Evolutionary conservation across 2,888 invertebrate species (phyloP), one percentile per base, ranked within the genome.

Genomic region (Papilio elwesi): DNA sequence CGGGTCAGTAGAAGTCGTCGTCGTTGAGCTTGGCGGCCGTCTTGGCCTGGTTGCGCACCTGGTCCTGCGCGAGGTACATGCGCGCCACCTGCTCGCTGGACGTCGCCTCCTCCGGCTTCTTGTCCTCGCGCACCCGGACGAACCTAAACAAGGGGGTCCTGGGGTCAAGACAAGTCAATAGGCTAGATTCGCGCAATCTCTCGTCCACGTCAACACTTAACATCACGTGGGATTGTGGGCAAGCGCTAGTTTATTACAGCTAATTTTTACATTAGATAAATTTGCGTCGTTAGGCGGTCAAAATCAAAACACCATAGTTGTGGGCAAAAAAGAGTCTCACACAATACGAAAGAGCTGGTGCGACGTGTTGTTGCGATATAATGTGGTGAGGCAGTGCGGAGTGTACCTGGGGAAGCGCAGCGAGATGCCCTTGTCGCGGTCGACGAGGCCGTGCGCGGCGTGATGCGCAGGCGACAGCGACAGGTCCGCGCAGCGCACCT

Each of bases 401-500:
- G 43, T 43, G 13, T 74, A 90, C 84, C 98, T 95, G 6, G 99
- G 99, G 91, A 99, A 99, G 57, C 99, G 94, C 57, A 99, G 93
- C 3, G 99, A 99, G 82, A 99, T 97, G 36, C 99, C 99, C 83
- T 97, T 97, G 82, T 97, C 97, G 0, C 96, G 95, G 92, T 99
- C 98, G 59, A 97, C 97, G 83, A 98, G 96, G 67, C 98, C 98
- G 63, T 95, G 89, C 0, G 97, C 99, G 66, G 99, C 99, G 85
- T 95, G 95, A 89, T 99, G 98, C 67, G 97, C 96, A 15, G 99
- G 99, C 49, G 99, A 99, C 65, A 99, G 95, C 8, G 99, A 99
- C 73, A 99, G 95, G 95, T 99, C 99, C 0, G 99, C 99, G 88
- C 98, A 98, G 87, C 99, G 98, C 71, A 99, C 96, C 94, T 99